Base-by-base conservation (phyloP, 1,140 invertebrate species). In the Drosophila athabasca region DNA sequence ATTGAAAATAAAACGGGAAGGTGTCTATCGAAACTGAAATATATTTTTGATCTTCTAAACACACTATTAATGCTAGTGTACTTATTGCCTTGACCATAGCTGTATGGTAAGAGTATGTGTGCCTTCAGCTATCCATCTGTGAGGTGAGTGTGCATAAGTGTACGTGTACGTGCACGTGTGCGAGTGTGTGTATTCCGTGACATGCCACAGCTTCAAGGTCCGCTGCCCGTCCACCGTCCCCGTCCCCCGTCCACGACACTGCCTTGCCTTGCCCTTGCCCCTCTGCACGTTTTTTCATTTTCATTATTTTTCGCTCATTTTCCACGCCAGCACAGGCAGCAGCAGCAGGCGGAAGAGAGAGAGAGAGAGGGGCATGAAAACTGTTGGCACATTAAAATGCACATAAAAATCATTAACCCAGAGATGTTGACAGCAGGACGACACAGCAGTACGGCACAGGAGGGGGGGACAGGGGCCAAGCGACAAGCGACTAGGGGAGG, bases 381-480 rank as follows among this genome's bases (percentile, higher is more conserved):
- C 70, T 74, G 71, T 74, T 74, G 61, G 43, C 71, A 61, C 72
- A 76, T 76, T 76, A 75, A 76, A 75, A 76, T 75, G 72, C 71
- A 75, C 72, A 76, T 76, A 67, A 76, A 75, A 75, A 76, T 76
- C 72, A 76, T 76, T 76, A 76, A 76, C 72, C 72, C 62, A 76
- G 67, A 69, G 67, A 69, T 35, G 51, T 45, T 69, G 67, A 69
- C 67, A 69, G 69, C 67, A 51, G 48, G 65, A 17, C 6, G 62
- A 13, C 22, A 13, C 9, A 50, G 13, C 22, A 44, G 7, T 13
- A n/a, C n/a, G 22, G 19, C 6, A 22, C 54, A 45, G 24, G n/a
- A 55, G 15, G 13, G 3, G n/a, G 15, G 54, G 39, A n/a, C n/a
- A n/a, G n/a, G n/a, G n/a, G n/a, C n/a, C n/a, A n/a, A n/a, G n/a